A percentile compares a stretch with the other conserved stretches of the same genome.
Evolutionary conservation across 2,113 vertebrate genomes (phyloP).

Genomic region (Bothrops jararaca): DNA sequence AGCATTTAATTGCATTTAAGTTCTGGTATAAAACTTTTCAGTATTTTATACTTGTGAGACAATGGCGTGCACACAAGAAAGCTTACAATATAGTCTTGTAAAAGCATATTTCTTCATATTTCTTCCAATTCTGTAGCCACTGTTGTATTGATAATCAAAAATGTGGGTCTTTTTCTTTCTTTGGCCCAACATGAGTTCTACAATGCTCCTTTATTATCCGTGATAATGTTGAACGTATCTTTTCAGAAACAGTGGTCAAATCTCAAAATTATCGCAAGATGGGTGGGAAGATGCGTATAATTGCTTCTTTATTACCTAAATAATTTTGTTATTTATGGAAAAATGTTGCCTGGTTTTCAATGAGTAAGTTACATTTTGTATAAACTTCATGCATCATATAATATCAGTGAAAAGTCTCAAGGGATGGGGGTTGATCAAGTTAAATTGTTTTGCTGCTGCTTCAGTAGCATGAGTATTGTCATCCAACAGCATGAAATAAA

Average conservation of each 20-base stretch:
- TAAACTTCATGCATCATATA: conserved; percentile 30
- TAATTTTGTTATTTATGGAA: conserved; percentile 2
- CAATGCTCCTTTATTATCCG: not conserved
- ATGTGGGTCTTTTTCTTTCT: conserved; percentile 25
- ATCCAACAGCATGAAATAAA: not conserved
- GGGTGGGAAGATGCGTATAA: not conserved
- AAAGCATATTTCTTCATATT: conserved; percentile 12
- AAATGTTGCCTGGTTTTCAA: not conserved
- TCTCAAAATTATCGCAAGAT: not conserved
- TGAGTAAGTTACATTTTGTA: conserved; percentile 19
- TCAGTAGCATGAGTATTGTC: not conserved
- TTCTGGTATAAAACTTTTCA: conserved; percentile 46
- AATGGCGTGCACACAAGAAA: conserved; percentile 51
- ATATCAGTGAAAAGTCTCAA: conserved; percentile 26
- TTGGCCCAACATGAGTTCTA: conserved; percentile 4
- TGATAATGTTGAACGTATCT: conserved; percentile 32
- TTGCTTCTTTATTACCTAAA: conserved; percentile 5
- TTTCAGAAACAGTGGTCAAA: not conserved
- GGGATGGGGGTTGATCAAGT: conserved; percentile 19
- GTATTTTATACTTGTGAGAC: conserved; percentile 52
- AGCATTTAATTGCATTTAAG: conserved; percentile 46
- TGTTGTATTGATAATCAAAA: conserved; percentile 28
- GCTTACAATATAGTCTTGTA: not conserved
- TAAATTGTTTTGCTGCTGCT: not conserved
- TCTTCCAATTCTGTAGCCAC: conserved; percentile 32